Evolutionary conservation across 2,888 invertebrate genomes (phyloP).

Genomic region (Drosophila sordidula): DNA sequence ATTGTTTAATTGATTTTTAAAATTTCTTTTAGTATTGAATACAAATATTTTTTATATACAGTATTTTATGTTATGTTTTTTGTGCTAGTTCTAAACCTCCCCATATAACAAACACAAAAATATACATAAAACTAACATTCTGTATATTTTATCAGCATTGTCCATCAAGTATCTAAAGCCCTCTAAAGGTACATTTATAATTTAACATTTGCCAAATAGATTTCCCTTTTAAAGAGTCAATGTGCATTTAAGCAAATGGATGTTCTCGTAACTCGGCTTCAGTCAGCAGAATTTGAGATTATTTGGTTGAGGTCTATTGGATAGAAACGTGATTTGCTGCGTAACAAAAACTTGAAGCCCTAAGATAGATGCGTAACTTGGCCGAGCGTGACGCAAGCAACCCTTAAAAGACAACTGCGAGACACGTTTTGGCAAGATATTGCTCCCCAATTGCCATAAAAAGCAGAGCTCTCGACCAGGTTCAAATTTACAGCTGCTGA

Average conservation of each 20-base stretch:
- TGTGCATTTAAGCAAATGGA: constrained; percentile 15
- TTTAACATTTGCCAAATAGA: not conserved
- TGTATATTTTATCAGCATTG: not conserved
- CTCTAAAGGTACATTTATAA: not conserved
- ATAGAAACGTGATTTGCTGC: constrained; percentile 3
- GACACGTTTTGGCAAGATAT: constrained; percentile 54
- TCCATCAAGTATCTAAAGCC: not conserved
- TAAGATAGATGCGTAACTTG: constrained; percentile 10
- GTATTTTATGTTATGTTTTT: too few relatives aligned
- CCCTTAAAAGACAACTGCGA: constrained; percentile 36
- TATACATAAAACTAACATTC: not conserved
- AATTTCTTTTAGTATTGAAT: too few relatives aligned
- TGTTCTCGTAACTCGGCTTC: constrained; percentile 1
- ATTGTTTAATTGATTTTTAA: too few relatives aligned
- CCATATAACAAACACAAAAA: too few relatives aligned
- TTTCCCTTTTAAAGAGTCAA: constrained; percentile 1
- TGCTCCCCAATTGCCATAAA: constrained; percentile 71
- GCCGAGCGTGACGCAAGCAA: constrained; percentile 33
- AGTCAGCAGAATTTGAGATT: not conserved
- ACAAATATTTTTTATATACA: too few relatives aligned
- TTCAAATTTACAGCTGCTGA: constrained; percentile 71
- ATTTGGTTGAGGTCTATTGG: not conserved
- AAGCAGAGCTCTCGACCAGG: constrained; percentile 27
- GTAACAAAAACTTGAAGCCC: constrained; percentile 18
- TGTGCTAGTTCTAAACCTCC: too few relatives aligned